Conservation (phyloP, 2,113 vertebrate genomes). For the Mormoops blainvillei region DNA sequence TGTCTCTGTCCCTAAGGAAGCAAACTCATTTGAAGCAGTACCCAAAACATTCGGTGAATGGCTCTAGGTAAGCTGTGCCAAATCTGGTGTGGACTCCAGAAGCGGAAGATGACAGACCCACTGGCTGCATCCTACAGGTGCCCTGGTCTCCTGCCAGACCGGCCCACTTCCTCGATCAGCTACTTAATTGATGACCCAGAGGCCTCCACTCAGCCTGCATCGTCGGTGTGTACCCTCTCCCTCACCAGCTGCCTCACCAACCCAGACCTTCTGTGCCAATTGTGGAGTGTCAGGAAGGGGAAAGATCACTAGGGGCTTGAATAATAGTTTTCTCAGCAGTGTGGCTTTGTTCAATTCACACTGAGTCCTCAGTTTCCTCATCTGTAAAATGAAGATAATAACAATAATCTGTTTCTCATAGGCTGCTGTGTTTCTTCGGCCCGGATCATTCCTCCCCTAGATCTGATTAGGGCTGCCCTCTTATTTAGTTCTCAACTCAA, state of each 20-base stretch:
- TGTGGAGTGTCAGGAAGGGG: background rate
- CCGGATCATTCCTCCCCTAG: background rate
- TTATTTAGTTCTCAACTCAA: conserved; percentile 3
- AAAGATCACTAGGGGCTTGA: background rate
- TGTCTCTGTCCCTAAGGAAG: conserved; percentile 1
- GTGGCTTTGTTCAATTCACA: background rate
- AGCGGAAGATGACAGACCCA: conserved; percentile 16
- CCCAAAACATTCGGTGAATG: background rate
- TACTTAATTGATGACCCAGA: background rate
- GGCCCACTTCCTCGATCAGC: background rate
- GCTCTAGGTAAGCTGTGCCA: conserved; percentile 14
- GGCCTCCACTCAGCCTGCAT: background rate
- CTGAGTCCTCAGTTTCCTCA: background rate
- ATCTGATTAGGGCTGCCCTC: background rate
- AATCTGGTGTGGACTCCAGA: background rate
- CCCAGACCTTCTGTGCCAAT: background rate
- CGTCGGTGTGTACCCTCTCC: background rate
- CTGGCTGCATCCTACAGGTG: conserved; percentile 13
- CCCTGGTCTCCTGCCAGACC: background rate
- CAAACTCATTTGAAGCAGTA: conserved; percentile 4
- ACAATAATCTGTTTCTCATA: background rate
- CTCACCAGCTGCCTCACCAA: background rate
- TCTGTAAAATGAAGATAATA: conserved; percentile 10
- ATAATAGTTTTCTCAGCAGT: background rate
- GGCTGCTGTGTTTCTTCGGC: background rate